phyloP scores from a whole-genome alignment of 1,140 invertebrate species.

The Drosophila takahashii region DNA sequence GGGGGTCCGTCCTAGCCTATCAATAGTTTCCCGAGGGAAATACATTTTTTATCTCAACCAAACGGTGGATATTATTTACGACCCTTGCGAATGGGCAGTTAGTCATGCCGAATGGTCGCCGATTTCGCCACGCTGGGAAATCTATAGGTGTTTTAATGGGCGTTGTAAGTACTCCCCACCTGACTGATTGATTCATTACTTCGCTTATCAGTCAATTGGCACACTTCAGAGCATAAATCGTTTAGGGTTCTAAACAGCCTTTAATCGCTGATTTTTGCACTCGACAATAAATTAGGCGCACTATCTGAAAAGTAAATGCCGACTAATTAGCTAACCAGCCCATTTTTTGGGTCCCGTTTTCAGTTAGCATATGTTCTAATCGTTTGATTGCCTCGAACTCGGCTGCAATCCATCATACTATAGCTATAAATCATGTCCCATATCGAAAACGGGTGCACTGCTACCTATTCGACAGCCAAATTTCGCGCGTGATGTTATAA shows the following conservation, averaged over 20 bases:
- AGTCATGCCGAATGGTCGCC: slow-evolving; percentile 28
- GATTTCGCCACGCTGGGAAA: slow-evolving; percentile 46
- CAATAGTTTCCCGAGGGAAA: slow-evolving; percentile 17
- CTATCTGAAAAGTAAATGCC: slow-evolving; percentile 17
- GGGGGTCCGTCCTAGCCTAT: neutral
- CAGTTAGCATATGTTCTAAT: slow-evolving; percentile 54
- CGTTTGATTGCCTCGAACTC: slow-evolving; percentile 61
- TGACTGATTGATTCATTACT: slow-evolving; percentile 32
- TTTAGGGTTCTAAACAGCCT: slow-evolving; percentile 35
- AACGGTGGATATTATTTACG: slow-evolving; percentile 34
- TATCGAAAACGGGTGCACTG: slow-evolving; percentile 42
- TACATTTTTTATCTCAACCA: slow-evolving; percentile 23
- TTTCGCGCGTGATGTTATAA: slow-evolving; percentile 56
- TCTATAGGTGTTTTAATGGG: slow-evolving; percentile 3
- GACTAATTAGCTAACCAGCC: slow-evolving; percentile 25
- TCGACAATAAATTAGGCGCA: slow-evolving; percentile 49
- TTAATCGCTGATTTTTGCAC: slow-evolving; percentile 69
- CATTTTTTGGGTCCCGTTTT: slow-evolving; percentile 8
- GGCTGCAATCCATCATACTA: slow-evolving; percentile 64
- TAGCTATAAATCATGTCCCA: slow-evolving; percentile 62
- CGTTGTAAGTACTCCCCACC: slow-evolving; percentile 40
- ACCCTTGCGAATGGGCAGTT: slow-evolving; percentile 25
- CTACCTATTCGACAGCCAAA: slow-evolving; percentile 21
- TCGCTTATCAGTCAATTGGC: slow-evolving; percentile 62
- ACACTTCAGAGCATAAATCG: slow-evolving; percentile 66